Evolutionary conservation across 2,113 vertebrate genomes (phyloP).

Genomic region (Petaurus breviceps): DNA sequence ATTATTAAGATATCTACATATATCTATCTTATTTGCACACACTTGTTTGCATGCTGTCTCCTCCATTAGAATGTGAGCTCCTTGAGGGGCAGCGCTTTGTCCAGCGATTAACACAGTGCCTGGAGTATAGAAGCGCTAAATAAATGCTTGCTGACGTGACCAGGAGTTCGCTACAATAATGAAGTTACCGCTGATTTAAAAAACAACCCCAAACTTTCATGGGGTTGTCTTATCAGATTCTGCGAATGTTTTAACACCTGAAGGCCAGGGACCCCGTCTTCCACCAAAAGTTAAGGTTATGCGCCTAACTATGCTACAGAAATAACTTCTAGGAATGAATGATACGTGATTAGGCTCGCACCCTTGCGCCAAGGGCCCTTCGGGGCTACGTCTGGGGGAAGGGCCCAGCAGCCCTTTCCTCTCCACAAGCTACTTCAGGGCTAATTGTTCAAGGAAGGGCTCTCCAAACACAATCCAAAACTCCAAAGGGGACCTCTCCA

Average conservation of each 20-base stretch:
- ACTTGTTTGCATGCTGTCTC: background rate
- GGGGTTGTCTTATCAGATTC: background rate
- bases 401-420: background rate
- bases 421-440: accelerated
- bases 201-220: background rate
- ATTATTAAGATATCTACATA: too few species aligned
- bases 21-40: background rate
- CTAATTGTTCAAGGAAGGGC: too few species aligned
- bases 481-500: background rate
- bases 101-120: background rate
- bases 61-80: background rate
- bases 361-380: too few species aligned
- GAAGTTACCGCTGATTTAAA: background rate
- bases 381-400: too few species aligned
- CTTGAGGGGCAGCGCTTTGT: background rate
- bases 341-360: background rate
- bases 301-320: too few species aligned
- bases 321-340: too few species aligned
- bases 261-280: too few species aligned
- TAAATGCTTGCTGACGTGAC: background rate
- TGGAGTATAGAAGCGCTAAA: background rate
- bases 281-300: too few species aligned
- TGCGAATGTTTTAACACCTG: background rate
- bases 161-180: background rate
- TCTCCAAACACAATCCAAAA: accelerated